Conservation (phyloP, 2,888 invertebrate genomes). For the Parascotia fuliginaria region DNA sequence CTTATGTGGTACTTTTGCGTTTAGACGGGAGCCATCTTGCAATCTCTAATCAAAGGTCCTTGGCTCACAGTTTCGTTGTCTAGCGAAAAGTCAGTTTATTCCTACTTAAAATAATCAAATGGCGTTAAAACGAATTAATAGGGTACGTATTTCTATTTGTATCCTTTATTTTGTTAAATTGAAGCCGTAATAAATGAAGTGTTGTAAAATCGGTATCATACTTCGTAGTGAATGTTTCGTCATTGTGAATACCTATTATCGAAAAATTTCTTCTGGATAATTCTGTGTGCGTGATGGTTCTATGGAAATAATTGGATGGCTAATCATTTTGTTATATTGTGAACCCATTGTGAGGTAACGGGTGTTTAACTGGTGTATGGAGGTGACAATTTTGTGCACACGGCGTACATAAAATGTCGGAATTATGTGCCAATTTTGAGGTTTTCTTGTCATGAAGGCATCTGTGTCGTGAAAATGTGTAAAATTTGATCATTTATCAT, state of each 20-base stretch:
- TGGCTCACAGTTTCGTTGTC: slow-evolving; percentile 93
- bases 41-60: slow-evolving; percentile 94
- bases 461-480: slow-evolving; percentile 61
- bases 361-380: slow-evolving; percentile 70
- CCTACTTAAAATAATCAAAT: slow-evolving; percentile 91
- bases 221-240: slow-evolving; percentile 87
- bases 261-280: slow-evolving; percentile 86
- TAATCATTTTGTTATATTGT: slow-evolving; percentile 26
- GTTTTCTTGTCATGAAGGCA: slow-evolving; percentile 71
- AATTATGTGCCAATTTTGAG: slow-evolving; percentile 84
- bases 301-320: slow-evolving; percentile 38
- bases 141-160: slow-evolving; percentile 88
- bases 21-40: slow-evolving; percentile 94
- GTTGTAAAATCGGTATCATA: slow-evolving; percentile 75
- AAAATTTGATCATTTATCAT: slow-evolving; percentile 36
- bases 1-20: slow-evolving; percentile 90
- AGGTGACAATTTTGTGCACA: slow-evolving; percentile 83
- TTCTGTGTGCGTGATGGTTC: slow-evolving; percentile 73
- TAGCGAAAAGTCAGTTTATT: slow-evolving; percentile 91
- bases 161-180: slow-evolving; percentile 59
- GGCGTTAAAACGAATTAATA: slow-evolving; percentile 99
- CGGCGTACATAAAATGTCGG: slow-evolving; percentile 87
- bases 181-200: slow-evolving; percentile 58
- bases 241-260: slow-evolving; percentile 88
- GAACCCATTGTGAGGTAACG: slow-evolving; percentile 50